Evolutionary conservation across 2,888 invertebrate genomes (phyloP), one percentile per base, ranked within the genome.

Genomic region (Apamea anceps): DNA sequence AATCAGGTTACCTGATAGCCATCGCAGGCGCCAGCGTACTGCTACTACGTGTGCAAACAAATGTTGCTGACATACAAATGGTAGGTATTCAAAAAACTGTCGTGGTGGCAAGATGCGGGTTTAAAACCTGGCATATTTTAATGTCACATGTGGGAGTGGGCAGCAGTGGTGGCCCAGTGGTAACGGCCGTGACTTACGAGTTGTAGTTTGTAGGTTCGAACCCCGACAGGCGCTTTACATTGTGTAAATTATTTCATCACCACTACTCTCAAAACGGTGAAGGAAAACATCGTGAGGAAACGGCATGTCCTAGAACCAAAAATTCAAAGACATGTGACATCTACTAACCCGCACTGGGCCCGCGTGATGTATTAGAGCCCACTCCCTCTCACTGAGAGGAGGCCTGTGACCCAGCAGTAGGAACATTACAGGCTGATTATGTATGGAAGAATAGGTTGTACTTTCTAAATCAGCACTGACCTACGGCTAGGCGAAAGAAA

Each of bases 21-120:
- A 72, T 72, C 57, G 70, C 54, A 67, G 84, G 77, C 80, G 87
- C 87, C 75, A 77, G 48, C 18, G 28, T 63, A 51, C 60, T 57
- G 62, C 48, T 71, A 48, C 68, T 75, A 62, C 70, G n/a, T 72
- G 37, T 63, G 37, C 60, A 25, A 72, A 48, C 15, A 79, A 66
- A 67, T 54, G 5, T 79, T 62, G 28, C 18, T 51, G n/a, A 66
- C 48, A 21, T 21, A 12, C 5, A 63, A 42, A 32, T 37, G 18
- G 6, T 15, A 21, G 18, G 6, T 15, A 21, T 25, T 15, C 5
- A 13, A n/a, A 54, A 57, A 37, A 79, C 15, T 45, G 15, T 57
- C 4, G 5, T 1, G 32, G 12, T 66, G 8, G n/a, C 21, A 18
- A 51, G 21, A 67, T 79, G 48, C 66, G 66, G 57, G n/a, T 15